Percentiles rank a stretch among this genome's conserved stretches.
Evolutionary conservation across 92 coral and sea anemone genomes (phyloP).

Genomic region (Zoanthus sociatus): DNA sequence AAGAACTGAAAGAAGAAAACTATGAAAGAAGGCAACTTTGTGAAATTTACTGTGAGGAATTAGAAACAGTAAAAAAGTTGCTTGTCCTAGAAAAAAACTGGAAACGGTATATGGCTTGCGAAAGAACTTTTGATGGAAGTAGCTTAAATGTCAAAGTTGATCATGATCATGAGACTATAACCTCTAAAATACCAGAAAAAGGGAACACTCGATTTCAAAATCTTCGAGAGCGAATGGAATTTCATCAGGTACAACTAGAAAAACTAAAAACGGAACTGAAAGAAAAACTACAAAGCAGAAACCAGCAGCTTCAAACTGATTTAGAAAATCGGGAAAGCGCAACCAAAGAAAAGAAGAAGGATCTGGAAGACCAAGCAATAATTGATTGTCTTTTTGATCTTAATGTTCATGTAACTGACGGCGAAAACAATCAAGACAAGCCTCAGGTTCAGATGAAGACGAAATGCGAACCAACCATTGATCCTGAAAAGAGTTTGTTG

Average conservation of each 20-base stretch:
- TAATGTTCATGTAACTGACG: conserved; percentile 27
- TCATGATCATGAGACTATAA: conserved; percentile 12
- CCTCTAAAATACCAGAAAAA: background rate
- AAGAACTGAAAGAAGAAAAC: conserved; percentile 52
- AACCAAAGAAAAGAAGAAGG: background rate
- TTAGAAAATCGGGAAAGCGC: conserved; percentile 1
- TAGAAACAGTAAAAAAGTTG: conserved; percentile 74
- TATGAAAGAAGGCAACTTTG: conserved; percentile 55
- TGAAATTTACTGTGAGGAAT: conserved; percentile 67
- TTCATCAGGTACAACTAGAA: background rate
- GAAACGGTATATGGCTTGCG: conserved; percentile 47
- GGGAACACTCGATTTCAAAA: background rate
- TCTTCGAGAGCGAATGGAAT: background rate
- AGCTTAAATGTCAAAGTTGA: conserved; percentile 5
- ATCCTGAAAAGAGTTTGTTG: background rate
- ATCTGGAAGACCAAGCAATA: background rate
- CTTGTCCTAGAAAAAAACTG: conserved; percentile 78
- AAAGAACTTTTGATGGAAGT: background rate
- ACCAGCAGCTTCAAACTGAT: conserved; percentile 1
- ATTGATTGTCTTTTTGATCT: conserved; percentile 8
- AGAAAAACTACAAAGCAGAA: background rate
- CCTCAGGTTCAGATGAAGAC: conserved; percentile 38
- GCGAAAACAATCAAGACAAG: conserved; percentile 50
- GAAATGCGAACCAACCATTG: conserved; percentile 8
- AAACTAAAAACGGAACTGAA: conserved; percentile 7